phyloP scores from a whole-genome alignment of 1,140 invertebrate genomes.

The Diploscapter pachys region DNA sequence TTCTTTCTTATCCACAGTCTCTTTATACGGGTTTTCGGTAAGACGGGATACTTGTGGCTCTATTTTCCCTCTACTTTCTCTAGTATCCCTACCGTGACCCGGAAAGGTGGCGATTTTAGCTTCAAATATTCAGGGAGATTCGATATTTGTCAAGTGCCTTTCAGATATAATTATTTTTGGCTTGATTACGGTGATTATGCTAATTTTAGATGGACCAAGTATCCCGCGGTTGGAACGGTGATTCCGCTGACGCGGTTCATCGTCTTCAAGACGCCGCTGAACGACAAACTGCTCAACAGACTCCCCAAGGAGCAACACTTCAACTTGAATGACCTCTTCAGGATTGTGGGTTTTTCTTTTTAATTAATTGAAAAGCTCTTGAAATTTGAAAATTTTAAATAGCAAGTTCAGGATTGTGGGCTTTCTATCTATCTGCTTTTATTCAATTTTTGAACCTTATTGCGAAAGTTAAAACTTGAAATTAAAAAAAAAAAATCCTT shows the following conservation, averaged over 20 bases:
- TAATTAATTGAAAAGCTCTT: background rate
- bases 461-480: background rate
- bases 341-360: constrained; percentile 37
- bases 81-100: no score
- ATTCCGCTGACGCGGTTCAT: constrained; percentile 71
- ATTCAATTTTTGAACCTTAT: background rate
- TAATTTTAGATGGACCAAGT: constrained; percentile 69
- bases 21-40: no score
- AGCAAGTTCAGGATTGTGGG: no score
- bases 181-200: no score
- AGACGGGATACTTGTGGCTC: no score
- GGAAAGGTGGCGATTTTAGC: no score
- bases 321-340: constrained; percentile 42
- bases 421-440: background rate
- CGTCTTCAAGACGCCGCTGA: constrained; percentile 76
- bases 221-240: constrained; percentile 67
- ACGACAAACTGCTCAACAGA: constrained; percentile 66
- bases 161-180: no score
- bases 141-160: no score
- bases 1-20: no score
- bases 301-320: constrained; percentile 61
- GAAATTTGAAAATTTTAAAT: no score
- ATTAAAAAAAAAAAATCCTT: constrained; percentile 13
- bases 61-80: no score
- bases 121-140: no score